Evolutionary conservation across 2,797 vertebrate genomes (phyloP).

Genomic region (Falco peregrinus): DNA sequence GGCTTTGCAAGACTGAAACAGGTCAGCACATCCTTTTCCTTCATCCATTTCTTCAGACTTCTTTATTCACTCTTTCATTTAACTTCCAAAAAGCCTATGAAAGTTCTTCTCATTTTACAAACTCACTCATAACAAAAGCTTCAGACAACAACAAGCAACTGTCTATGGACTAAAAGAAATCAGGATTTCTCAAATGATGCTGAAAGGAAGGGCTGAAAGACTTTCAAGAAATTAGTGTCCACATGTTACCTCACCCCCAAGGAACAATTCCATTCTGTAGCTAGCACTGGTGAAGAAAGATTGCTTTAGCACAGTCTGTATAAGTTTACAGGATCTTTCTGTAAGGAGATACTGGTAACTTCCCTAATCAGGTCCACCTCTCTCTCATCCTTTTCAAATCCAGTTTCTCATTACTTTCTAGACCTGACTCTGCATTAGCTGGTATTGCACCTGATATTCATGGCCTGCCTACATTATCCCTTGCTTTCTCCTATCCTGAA

Average conservation of each 20-base stretch:
- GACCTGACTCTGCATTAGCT: neutral
- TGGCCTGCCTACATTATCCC: neutral
- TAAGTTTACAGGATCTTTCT: neutral
- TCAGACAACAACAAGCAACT: neutral
- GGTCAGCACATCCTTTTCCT: neutral
- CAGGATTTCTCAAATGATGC: neutral
- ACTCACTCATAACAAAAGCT: neutral
- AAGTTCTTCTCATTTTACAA: neutral
- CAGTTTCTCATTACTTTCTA: neutral
- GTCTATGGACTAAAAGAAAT: neutral
- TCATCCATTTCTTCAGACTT: neutral
- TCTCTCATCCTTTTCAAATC: neutral
- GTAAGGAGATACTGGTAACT: neutral
- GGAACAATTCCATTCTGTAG: neutral
- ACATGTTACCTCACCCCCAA: neutral
- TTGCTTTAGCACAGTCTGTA: neutral
- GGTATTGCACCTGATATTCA: neutral
- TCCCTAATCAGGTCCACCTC: neutral
- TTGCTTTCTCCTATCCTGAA: neutral
- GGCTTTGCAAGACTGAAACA: neutral
- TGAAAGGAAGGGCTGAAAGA: neutral
- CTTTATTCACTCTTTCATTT: neutral
- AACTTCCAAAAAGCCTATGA: neutral
- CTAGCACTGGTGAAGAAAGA: neutral
- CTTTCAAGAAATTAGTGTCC: neutral